These are phyloP conservation scores for Gallinago solitaria DNA, from an alignment of 2,797 vertebrate species.

Conservation along the genomic window DNA sequence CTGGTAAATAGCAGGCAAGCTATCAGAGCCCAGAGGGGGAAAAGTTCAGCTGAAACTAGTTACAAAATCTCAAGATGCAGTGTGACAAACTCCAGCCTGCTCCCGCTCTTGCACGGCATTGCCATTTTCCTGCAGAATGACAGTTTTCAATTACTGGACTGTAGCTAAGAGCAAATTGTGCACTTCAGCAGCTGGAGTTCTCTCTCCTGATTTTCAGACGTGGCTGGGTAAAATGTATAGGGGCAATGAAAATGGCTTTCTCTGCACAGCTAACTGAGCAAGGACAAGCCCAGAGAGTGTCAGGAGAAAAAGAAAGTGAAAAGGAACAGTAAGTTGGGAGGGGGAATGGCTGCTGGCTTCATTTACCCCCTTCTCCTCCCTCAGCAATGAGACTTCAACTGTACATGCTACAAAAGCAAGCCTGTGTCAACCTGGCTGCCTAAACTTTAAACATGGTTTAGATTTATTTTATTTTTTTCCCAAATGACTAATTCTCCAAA, in stretches of 20 bases:
- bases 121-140: conserved; percentile 64
- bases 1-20: conserved; percentile 63
- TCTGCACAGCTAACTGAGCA: conserved; percentile 25
- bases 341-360: background rate
- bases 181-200: conserved; percentile 57
- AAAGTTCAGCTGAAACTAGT: conserved; percentile 65
- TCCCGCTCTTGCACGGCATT: background rate
- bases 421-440: background rate
- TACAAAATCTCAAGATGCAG: conserved; percentile 45
- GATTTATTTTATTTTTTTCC: rapidly evolving
- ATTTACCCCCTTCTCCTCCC: background rate
- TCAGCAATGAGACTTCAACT: background rate
- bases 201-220: conserved; percentile 42
- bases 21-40: conserved; percentile 49
- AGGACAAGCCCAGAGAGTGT: background rate
- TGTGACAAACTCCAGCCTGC: conserved; percentile 64
- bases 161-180: conserved; percentile 63
- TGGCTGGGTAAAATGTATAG: conserved; percentile 54
- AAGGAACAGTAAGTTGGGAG: background rate
- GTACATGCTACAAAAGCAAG: background rate
- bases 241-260: conserved; percentile 41
- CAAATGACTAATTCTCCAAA: background rate
- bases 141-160: conserved; percentile 73
- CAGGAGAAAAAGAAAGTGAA: background rate
- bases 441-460: background rate